Evolutionary conservation across 2,888 invertebrate genomes (phyloP).

Genomic region (Lydus trimaculatus): DNA sequence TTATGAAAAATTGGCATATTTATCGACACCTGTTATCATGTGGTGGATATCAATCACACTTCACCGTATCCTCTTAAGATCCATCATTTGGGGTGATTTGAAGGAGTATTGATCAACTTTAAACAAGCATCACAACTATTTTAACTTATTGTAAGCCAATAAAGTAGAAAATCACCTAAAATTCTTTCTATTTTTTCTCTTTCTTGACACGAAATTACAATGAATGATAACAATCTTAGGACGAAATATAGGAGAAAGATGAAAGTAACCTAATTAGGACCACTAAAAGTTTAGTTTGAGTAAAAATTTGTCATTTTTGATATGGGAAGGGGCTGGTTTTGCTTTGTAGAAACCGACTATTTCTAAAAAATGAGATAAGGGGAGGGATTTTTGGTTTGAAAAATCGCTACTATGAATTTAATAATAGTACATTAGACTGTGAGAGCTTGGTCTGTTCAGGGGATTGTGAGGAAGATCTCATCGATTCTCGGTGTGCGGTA

Average conservation of each 20-base stretch:
- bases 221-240: background rate
- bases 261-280: background rate
- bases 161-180: background rate
- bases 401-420: background rate
- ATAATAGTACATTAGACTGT: too few relatives aligned
- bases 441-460: background rate
- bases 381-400: background rate
- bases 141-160: background rate
- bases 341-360: background rate
- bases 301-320: too few relatives aligned
- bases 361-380: background rate
- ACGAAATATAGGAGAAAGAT: background rate
- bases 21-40: constrained; percentile 11
- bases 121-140: background rate
- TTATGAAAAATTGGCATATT: constrained; percentile 8
- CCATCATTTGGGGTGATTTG: too few relatives aligned
- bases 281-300: too few relatives aligned
- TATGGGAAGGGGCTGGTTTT: too few relatives aligned
- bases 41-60: constrained; percentile 2
- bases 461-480: constrained; percentile 17
- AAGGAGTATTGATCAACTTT: background rate
- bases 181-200: too few relatives aligned
- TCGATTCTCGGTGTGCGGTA: constrained; percentile 47
- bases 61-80: background rate
- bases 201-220: too few relatives aligned